Evolutionary conservation across 2,113 vertebrate species (phyloP), one percentile per base, ranked within the genome.

Genomic region (Austrofundulus limnaeus): DNA sequence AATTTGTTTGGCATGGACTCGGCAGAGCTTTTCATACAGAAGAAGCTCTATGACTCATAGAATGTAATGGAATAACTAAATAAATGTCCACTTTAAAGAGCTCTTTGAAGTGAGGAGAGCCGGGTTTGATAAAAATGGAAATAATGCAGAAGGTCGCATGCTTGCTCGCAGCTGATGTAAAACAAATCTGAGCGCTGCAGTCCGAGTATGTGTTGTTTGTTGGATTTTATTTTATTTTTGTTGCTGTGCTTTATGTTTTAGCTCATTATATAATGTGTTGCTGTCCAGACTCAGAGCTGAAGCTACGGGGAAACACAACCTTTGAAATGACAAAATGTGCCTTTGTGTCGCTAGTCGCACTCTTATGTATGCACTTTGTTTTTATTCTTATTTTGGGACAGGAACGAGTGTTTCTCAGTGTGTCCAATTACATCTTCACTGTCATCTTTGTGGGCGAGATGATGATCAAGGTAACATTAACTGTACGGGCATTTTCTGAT

Each of bases 401-500:
- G 96, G 96, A 98, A 70, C 93, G 95, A 31, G 82, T 93, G 63
- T 97, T 98, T 84, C 91, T 98, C 43, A 96, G 94, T 23, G 89
- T 96, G 72, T 97, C 96, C 85, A 98, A 98, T 88, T 94, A 97
- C 87, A 91, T 98, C 89, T 98, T 98, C 87, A 98, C 95, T 14
- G 94, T 92, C 31, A 97, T 97, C 89, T 98, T 98, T 12, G 93
- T 96, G 63, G 90, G 76, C 0, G 96, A 98, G 88, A 98, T 97
- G 96, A 92, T 94, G 90, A 93, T 96, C 82, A 98, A 98, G 95
- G 96, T 97, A 93, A 89, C 62, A 19, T 69, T 51, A 56, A 66
- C 64, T 50, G 20, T 38, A 51, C 52, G 28, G 62, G 31, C 60
- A 48, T 61, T 49, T 71, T 19, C 65, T 56, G 49, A 50, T 71